A percentile compares a stretch with the other conserved stretches of the same genome.
Conservation (phyloP, 1,140 invertebrate species). For the Drosophila pseudoobscura region DNA sequence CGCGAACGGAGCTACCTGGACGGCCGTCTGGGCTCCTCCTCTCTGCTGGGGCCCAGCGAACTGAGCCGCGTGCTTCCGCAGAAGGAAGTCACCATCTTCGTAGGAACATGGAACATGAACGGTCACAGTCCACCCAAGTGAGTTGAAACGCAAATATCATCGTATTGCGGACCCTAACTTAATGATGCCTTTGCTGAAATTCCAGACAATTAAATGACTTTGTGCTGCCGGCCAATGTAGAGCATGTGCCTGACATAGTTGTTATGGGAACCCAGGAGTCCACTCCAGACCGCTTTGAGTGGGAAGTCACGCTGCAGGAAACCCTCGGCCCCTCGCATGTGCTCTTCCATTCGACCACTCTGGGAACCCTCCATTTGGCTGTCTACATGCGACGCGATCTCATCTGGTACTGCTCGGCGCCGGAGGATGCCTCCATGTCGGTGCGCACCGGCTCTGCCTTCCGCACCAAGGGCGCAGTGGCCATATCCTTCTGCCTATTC, state of each 20-base stretch:
- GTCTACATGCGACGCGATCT: conserved; percentile 94
- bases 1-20: conserved; percentile 92
- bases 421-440: conserved; percentile 93
- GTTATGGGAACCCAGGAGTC: conserved; percentile 97
- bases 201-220: conserved; percentile 92
- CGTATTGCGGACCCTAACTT: neutral
- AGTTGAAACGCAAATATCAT: conserved; percentile 38
- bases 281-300: conserved; percentile 91
- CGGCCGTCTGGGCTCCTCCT: conserved; percentile 90
- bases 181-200: neutral
- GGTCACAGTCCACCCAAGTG: conserved; percentile 90
- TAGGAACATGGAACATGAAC: conserved; percentile 99
- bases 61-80: conserved; percentile 93
- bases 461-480: conserved; percentile 96
- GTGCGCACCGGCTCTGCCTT: conserved; percentile 94
- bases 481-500: conserved; percentile 94
- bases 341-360: conserved; percentile 90
- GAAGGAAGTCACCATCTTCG: conserved; percentile 92
- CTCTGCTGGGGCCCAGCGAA: conserved; percentile 91
- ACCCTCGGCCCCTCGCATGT: conserved; percentile 95
- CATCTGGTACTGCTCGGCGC: conserved; percentile 96
- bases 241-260: conserved; percentile 95
- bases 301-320: conserved; percentile 96
- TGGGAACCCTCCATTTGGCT: conserved; percentile 94
- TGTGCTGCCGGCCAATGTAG: conserved; percentile 91